Percentiles rank a stretch among this genome's conserved stretches.
Evolutionary conservation across 2,113 vertebrate species (phyloP).

Genomic region (Silurus meridionalis): DNA sequence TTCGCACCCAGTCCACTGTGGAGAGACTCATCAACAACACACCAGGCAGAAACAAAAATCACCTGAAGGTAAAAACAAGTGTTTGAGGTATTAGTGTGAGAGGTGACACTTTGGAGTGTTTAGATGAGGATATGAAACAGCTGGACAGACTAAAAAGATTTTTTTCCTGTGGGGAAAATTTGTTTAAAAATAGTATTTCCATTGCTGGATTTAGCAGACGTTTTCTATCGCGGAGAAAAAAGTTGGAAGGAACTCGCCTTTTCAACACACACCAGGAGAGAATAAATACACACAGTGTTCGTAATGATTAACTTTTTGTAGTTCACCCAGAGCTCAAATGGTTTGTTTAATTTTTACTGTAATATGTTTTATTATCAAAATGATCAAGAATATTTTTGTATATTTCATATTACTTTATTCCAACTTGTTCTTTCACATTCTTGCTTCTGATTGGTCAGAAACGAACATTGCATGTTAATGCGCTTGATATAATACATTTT

Average conservation of each 20-base stretch:
- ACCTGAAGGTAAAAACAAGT: conserved; percentile 83
- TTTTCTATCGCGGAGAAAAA: background rate
- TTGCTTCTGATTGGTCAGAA: background rate
- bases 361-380: background rate
- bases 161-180: no score
- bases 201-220: background rate
- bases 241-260: background rate
- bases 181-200: background rate
- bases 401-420: background rate
- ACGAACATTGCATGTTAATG: background rate
- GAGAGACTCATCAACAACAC: conserved; percentile 89
- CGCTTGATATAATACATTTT: background rate
- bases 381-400: background rate
- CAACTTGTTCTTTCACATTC: background rate
- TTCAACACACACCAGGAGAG: background rate
- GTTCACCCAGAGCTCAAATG: no score
- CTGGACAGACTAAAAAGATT: background rate
- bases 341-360: background rate
- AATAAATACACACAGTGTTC: background rate
- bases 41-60: conserved; percentile 87
- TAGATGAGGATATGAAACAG: background rate
- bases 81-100: no score
- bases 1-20: conserved; percentile 95
- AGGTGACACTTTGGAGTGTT: background rate
- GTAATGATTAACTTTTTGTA: background rate